Evolutionary conservation across 2,888 invertebrate species (phyloP).

Genomic region (Drepana falcataria): DNA sequence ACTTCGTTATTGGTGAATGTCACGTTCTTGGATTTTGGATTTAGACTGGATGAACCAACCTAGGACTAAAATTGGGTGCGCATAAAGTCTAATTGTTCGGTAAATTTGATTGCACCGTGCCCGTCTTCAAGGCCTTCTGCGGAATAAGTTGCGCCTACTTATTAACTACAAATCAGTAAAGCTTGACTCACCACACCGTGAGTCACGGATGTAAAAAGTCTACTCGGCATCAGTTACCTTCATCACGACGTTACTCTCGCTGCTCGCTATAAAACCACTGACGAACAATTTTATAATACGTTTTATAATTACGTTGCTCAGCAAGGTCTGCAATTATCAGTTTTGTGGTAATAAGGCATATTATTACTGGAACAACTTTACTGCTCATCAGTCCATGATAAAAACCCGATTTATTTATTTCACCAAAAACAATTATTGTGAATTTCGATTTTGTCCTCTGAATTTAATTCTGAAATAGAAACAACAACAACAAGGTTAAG

Average conservation of each 20-base stretch:
- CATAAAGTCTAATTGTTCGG: slow-evolving; percentile 1
- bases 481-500: too few species aligned
- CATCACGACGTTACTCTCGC: slow-evolving; percentile 18
- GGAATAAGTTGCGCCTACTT: slow-evolving; percentile 31
- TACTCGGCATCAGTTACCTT: slow-evolving; percentile 22
- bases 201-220: slow-evolving; percentile 31
- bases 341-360: too few species aligned
- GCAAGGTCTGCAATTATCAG: neutral
- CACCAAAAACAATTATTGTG: too few species aligned
- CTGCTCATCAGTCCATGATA: too few species aligned
- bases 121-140: slow-evolving; percentile 42
- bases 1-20: neutral
- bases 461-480: too few species aligned
- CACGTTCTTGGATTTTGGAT: neutral
- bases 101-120: slow-evolving; percentile 25
- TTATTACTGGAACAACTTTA: too few species aligned
- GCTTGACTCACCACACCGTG: slow-evolving; percentile 5
- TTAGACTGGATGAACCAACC: neutral
- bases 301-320: neutral
- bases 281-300: slow-evolving; percentile 8
- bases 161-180: slow-evolving; percentile 12
- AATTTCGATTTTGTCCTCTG: too few species aligned
- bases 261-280: slow-evolving; percentile 21
- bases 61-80: neutral
- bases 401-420: too few species aligned